phyloP scores from a whole-genome alignment of 2,888 invertebrate genomes.

The Ormyrus nitidulus region DNA sequence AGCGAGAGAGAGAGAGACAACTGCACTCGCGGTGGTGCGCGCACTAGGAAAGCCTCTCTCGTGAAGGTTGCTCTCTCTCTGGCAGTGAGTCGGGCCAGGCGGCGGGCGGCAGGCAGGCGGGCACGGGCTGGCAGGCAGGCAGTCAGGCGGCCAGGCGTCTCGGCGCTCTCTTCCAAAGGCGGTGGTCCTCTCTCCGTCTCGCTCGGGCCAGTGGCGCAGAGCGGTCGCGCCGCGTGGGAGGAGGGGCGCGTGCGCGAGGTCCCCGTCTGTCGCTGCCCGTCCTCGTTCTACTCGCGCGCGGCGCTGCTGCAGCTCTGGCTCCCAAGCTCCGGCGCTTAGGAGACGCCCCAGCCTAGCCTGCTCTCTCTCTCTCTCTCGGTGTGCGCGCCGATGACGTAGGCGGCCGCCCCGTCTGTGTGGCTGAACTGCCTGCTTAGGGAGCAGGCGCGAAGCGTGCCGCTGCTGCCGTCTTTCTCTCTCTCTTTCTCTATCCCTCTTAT shows the following conservation, averaged over 20 bases:
- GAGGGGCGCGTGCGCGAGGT: too few relatives aligned
- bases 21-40: background rate
- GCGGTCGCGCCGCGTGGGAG: background rate
- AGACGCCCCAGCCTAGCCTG: slow-evolving; percentile 4
- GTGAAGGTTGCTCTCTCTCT: background rate
- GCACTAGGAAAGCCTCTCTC: background rate
- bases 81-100: too few relatives aligned
- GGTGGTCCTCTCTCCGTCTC: slow-evolving; percentile 46
- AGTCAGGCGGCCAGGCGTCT: background rate
- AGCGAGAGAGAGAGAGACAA: background rate
- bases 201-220: slow-evolving; percentile 1
- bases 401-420: background rate
- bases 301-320: background rate
- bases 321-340: background rate
- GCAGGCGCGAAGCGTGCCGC: background rate
- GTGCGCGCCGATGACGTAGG: background rate
- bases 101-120: too few relatives aligned
- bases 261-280: background rate
- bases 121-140: too few relatives aligned
- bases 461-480: background rate
- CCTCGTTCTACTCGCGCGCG: background rate
- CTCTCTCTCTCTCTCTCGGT: background rate
- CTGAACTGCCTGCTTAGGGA: background rate
- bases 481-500: background rate
- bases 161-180: slow-evolving; percentile 38